phyloP scores from a whole-genome alignment of 2,797 vertebrate species.

The Rhinatrema bivittatum region DNA sequence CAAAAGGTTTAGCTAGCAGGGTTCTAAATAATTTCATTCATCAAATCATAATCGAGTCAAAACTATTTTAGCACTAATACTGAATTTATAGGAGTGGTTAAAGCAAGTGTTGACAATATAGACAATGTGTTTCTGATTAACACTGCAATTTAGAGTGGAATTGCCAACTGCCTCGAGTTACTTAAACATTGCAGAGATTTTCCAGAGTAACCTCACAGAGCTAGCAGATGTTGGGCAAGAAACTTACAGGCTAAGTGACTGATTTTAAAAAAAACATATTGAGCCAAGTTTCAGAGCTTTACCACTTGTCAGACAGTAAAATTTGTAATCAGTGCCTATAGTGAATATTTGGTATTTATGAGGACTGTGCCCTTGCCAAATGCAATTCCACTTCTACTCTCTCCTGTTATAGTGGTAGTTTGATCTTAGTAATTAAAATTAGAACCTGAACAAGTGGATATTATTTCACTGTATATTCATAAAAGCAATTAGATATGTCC shows the following conservation, averaged over 20 bases:
- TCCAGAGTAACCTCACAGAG: conserved; percentile 29
- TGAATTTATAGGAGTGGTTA: conserved; percentile 66
- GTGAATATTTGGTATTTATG: too few species aligned
- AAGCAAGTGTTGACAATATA: conserved; percentile 59
- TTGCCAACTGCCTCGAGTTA: conserved; percentile 39
- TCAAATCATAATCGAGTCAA: too few species aligned
- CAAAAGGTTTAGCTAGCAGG: conserved; percentile 53
- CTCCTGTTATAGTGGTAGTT: too few species aligned
- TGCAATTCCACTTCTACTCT: too few species aligned
- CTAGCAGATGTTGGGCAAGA: conserved; percentile 35
- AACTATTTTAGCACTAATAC: conserved; percentile 51
- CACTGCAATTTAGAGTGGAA: conserved; percentile 38
- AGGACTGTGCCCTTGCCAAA: too few species aligned
- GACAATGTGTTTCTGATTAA: conserved; percentile 67
- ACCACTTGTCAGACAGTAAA: too few species aligned
- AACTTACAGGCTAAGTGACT: not conserved
- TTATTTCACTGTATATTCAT: too few species aligned
- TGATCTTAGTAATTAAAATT: too few species aligned
- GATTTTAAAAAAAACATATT: not conserved
- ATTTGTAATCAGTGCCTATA: too few species aligned
- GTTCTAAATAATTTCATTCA: conserved; percentile 51
- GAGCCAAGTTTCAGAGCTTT: conserved; percentile 13
- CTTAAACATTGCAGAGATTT: conserved; percentile 34
- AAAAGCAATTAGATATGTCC: too few species aligned
- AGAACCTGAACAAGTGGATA: too few species aligned